These are phyloP conservation scores for Oreotrochilus melanogaster DNA, from an alignment of 2,113 vertebrate genomes.

Conservation along the genomic window DNA sequence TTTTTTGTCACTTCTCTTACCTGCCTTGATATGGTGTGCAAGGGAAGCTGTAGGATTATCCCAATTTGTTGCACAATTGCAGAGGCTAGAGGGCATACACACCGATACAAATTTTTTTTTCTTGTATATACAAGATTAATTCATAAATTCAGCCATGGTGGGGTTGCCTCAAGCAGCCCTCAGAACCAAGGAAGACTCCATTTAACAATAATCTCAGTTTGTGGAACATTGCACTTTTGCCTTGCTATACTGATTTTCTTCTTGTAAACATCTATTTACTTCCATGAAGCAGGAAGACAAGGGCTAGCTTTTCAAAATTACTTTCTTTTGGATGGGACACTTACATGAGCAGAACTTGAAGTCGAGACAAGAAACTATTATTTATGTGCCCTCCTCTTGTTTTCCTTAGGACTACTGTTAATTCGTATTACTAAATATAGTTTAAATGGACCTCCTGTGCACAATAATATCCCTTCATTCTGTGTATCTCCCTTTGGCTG, in stretches of 20 bases:
- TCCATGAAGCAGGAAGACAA: neutral
- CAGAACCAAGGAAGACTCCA: neutral
- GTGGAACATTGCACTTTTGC: neutral
- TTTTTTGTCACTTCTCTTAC: neutral
- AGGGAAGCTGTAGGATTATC: neutral
- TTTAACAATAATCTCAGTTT: neutral
- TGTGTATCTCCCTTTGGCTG: neutral
- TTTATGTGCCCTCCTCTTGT: neutral
- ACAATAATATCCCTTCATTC: neutral
- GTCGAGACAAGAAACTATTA: too few relatives aligned
- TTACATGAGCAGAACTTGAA: neutral
- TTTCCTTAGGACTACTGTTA: neutral
- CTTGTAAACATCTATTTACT: neutral
- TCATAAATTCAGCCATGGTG: neutral
- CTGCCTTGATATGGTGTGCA: neutral
- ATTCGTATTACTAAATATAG: neutral
- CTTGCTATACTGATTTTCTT: neutral
- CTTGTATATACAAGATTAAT: neutral
- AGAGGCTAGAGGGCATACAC: neutral
- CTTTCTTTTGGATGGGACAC: neutral
- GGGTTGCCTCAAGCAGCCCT: neutral
- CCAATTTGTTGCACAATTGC: neutral
- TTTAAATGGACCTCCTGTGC: neutral
- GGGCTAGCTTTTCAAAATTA: neutral
- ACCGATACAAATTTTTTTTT: neutral